A percentile compares a stretch with the other conserved stretches of the same genome.
Conservation (phyloP, 2,888 invertebrate genomes). For the Myopa tessellatipennis region DNA sequence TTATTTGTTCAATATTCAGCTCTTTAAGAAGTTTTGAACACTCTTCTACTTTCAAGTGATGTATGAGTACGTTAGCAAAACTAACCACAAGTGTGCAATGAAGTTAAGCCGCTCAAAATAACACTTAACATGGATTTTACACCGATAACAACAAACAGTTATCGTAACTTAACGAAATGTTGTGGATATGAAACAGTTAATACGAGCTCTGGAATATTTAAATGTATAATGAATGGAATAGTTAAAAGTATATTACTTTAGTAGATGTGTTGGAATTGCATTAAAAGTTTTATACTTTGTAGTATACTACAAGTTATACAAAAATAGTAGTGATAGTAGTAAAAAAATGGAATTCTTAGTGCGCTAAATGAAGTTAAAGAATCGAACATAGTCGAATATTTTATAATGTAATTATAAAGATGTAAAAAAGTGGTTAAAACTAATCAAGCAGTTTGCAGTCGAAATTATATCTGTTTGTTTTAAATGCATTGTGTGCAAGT, state of each 20-base stretch:
- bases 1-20: neutral
- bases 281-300: neutral
- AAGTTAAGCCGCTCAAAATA: neutral
- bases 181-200: neutral
- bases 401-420: neutral
- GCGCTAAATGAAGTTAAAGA: conserved; percentile 11
- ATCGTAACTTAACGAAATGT: no score
- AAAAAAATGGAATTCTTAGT: neutral
- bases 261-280: neutral
- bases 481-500: conserved; percentile 20
- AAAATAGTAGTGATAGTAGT: neutral
- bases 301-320: neutral
- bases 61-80: no score
- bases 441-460: conserved; percentile 11
- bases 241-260: neutral
- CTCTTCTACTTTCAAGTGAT: no score
- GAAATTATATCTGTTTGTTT: conserved; percentile 4
- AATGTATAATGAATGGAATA: neutral
- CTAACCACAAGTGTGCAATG: neutral
- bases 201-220: no score
- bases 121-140: neutral
- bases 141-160: no score
- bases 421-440: conserved; percentile 4
- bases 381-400: conserved; percentile 18
- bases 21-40: no score